phyloP scores from a whole-genome alignment of 2,888 invertebrate species.

The Cephonodes hylas region DNA sequence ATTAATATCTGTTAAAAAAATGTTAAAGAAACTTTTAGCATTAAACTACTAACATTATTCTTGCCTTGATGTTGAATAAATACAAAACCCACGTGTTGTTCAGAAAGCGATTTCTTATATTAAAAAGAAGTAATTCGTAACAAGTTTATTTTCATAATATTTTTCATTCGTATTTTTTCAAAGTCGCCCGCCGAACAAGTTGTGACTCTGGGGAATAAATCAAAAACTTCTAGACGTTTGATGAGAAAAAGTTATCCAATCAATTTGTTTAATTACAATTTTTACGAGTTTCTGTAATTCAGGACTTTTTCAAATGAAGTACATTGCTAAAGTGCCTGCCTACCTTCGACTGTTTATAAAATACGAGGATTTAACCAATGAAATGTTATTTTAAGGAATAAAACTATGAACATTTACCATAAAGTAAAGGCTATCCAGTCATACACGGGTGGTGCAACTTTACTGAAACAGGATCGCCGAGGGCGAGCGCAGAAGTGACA shows the following conservation, averaged over 20 bases:
- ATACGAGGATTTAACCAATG: background rate
- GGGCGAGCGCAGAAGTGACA: no score
- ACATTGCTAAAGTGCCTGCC: background rate
- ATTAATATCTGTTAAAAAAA: no score
- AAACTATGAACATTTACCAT: no score
- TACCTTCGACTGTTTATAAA: background rate
- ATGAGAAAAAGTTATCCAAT: slow-evolving; percentile 43
- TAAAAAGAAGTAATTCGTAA: background rate
- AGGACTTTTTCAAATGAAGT: background rate
- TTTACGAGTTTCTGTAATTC: slow-evolving; percentile 14
- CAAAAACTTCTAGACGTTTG: slow-evolving; percentile 36
- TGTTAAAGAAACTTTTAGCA: no score
- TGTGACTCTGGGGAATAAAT: slow-evolving; percentile 26
- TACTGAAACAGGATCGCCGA: no score
- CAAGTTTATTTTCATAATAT: background rate
- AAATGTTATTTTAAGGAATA: no score
- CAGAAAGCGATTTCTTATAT: background rate
- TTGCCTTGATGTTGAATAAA: no score
- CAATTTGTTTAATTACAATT: slow-evolving; percentile 42
- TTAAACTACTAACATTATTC: no score
- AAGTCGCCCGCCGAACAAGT: slow-evolving; percentile 23
- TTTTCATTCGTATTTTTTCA: slow-evolving; percentile 6
- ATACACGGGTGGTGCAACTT: no score
- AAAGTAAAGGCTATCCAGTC: no score
- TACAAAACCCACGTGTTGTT: background rate